Evolutionary conservation across 2,888 invertebrate species (phyloP), one percentile per base, ranked within the genome.

Genomic region (Pocota personata): DNA sequence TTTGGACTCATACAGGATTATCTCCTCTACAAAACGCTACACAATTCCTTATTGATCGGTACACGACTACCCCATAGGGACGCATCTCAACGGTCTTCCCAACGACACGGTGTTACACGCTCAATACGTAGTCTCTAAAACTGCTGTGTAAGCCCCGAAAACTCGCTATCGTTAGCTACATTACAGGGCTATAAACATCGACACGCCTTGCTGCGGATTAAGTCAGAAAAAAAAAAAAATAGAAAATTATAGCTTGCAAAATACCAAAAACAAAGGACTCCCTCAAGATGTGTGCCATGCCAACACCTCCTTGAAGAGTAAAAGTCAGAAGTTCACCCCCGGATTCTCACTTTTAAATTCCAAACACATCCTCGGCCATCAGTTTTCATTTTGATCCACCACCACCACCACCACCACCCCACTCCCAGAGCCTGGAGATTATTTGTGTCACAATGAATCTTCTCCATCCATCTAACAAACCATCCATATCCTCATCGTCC

Each of bases 331-430:
- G 50, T 73, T 60, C 64, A 14, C 71, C 40, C 6, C 58, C 40
- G 4, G 30, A 40, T 52, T 52, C 21, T 62, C 27, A 52, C 72
- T 73, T 66, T 27, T n/a, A 60, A 77, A 83, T 83, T 83, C 78
- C 62, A 27, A 73, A 50, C 83, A 78, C 83, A 83, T 78, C 67
- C 55, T 73, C 32, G 62, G 78, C 83, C 78, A 83, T 83, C 83
- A 83, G 73, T 73, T 83, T 78, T 78, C 83, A 83, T 83, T 83
- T 83, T 83, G 78, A 83, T 83, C 78, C 72, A 46, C 64, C 71
- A 58, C 32, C 67, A 30, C 48, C 52, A 37, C 66, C 58, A 21
- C 58, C 21, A 21, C 19, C n/a, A n/a, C n/a, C n/a, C 14, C 37
- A 14, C 12, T n/a, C 48, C 19, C 52, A 19, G 16, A 37, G 32